Conservation (phyloP, 53 echinoderm and acorn worm species). For the Mesocentrotus franciscanus region DNA sequence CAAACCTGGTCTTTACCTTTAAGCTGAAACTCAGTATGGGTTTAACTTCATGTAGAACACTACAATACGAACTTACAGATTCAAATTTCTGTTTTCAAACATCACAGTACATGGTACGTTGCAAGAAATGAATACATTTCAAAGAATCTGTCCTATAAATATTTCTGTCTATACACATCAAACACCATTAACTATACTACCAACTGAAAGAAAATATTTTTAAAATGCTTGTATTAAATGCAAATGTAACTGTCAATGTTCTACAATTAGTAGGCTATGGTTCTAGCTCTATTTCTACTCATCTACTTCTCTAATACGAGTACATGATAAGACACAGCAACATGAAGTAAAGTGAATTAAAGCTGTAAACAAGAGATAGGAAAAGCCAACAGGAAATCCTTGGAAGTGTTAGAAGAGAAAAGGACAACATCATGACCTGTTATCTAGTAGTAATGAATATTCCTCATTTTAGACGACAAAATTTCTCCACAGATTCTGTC, state of each 20-base stretch:
- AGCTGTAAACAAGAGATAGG: background rate
- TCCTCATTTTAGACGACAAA: background rate
- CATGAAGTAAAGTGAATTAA: background rate
- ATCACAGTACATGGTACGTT: no score
- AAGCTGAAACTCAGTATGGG: no score
- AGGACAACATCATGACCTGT: background rate
- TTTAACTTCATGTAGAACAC: no score
- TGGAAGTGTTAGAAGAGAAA: background rate
- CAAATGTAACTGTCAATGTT: background rate
- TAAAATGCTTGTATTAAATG: background rate
- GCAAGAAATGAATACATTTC: no score
- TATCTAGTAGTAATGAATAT: background rate
- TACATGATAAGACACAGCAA: background rate
- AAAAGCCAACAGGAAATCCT: background rate
- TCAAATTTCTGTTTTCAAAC: no score
- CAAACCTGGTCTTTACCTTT: no score
- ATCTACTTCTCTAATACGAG: background rate
- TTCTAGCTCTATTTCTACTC: background rate
- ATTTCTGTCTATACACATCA: background rate
- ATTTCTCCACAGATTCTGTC: background rate
- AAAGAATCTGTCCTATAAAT: no score
- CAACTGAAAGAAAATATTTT: background rate
- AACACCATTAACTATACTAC: conserved; percentile 6
- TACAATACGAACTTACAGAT: no score
- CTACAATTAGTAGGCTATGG: background rate